These are phyloP conservation scores for Rattus rattus DNA, from an alignment of 2,113 vertebrate species.

Conservation along the genomic window DNA sequence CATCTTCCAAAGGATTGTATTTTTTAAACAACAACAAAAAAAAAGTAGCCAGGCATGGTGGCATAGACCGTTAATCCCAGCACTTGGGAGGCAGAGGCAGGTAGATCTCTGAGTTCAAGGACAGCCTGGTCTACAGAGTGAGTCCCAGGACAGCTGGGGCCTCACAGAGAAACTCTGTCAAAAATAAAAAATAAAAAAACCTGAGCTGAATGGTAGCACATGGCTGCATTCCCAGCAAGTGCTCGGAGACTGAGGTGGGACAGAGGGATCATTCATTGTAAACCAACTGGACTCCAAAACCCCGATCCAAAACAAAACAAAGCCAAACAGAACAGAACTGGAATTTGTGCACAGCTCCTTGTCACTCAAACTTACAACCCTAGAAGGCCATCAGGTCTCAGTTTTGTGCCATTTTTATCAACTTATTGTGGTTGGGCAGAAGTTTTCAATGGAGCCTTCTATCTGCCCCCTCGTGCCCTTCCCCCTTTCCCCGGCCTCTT, in stretches of 20 bases:
- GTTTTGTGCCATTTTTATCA: neutral
- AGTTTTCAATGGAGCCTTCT: rapidly evolving
- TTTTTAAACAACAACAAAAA: neutral
- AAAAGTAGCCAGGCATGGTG: no score
- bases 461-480: no score
- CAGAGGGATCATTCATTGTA: neutral
- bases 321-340: neutral
- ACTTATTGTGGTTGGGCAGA: neutral
- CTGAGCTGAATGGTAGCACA: neutral
- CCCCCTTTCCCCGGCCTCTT: neutral
- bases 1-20: neutral
- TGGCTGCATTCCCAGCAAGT: neutral
- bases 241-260: neutral
- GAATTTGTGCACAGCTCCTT: neutral
- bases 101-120: no score
- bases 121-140: no score
- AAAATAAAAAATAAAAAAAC: neutral
- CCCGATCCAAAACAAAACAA: neutral
- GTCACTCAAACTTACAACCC: neutral
- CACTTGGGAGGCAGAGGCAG: no score
- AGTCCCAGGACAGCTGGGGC: no score
- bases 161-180: no score
- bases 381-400: neutral
- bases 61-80: no score
- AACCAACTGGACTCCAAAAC: neutral